Evolutionary conservation across 2,888 invertebrate species (phyloP), one percentile per base, ranked within the genome.

Genomic region (Sarcophaga rosellei): DNA sequence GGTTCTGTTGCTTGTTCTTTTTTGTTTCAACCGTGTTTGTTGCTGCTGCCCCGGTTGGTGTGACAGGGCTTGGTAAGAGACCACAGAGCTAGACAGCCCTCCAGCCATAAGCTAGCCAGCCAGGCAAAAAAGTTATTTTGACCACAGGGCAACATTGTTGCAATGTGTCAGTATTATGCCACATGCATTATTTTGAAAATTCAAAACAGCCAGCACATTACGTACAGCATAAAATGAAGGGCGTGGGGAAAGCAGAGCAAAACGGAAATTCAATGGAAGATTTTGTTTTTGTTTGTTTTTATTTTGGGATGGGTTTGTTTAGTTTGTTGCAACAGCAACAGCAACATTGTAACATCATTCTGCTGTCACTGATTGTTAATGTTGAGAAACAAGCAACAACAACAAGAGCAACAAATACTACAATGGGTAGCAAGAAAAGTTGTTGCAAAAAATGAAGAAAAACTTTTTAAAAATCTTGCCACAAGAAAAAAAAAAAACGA

Each of bases 81-180:
- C 66, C 61, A 72, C 65, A 76, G 12, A 21, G 44, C 45, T 45
- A 76, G 25, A 65, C 10, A 72, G 25, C 45, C 35, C 65, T 66
- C 59, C 47, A 47, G 47, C 15, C 47, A 47, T 15, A 47, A 47
- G 12, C 47, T 15, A 47, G 4, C 15, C 11, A 12, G 47, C 47
- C 12, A 12, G 47, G 47, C 12, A 47, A 15, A 47, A 47, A 47
- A 69, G 12, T 4, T 15, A 15, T 47, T 47, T 47, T 72, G 81
- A 70, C 80, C 76, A 84, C 68, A 77, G 75, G 73, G 70, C 78
- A 70, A 85, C 81, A 81, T 75, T 82, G 85, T 85, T 85, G 85
- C 85, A 82, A 65, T 75, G 65, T 68, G 65, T 68, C 62, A 82
- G 74, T 74, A 70, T 74, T 74, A 65, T 47, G 77, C 63, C 73